A percentile compares a stretch with the other conserved stretches of the same genome.
phyloP scores from a whole-genome alignment of 2,113 vertebrate species.

The Myotis yumanensis region DNA sequence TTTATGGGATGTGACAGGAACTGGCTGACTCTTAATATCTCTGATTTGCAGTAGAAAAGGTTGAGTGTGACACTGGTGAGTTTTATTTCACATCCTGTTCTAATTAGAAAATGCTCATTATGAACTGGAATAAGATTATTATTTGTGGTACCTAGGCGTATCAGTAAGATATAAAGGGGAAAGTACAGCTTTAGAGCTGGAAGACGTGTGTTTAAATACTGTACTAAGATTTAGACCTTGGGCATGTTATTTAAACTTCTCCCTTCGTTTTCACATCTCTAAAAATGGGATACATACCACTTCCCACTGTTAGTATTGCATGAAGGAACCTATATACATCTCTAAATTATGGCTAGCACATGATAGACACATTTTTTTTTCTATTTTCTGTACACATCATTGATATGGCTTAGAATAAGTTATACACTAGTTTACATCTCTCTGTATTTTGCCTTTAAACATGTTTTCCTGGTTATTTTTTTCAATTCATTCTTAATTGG shows the following conservation, averaged over 20 bases:
- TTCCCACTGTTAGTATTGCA: not conserved
- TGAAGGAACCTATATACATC: not conserved
- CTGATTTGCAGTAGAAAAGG: not conserved
- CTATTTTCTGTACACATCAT: not conserved
- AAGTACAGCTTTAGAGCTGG: not conserved
- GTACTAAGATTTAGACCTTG: conserved; percentile 19
- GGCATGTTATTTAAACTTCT: conserved; percentile 11
- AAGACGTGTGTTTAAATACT: not conserved
- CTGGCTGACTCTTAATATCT: not conserved
- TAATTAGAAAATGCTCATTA: not conserved
- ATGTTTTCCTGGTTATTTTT: not conserved
- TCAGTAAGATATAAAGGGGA: not conserved
- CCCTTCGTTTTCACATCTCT: conserved; percentile 1
- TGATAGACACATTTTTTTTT: not conserved
- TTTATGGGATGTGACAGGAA: not conserved
- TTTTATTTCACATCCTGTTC: not conserved
- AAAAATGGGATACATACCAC: not conserved
- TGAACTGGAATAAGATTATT: conserved; percentile 5
- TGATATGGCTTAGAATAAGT: not conserved
- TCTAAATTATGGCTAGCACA: not conserved
- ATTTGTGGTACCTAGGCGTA: not conserved
- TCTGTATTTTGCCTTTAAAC: conserved; percentile 33
- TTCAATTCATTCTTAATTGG: not conserved
- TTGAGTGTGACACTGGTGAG: not conserved
- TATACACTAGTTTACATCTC: not conserved